Evolutionary conservation across 2,888 invertebrate species (phyloP).

Genomic region (Geotrupes spiniger): DNA sequence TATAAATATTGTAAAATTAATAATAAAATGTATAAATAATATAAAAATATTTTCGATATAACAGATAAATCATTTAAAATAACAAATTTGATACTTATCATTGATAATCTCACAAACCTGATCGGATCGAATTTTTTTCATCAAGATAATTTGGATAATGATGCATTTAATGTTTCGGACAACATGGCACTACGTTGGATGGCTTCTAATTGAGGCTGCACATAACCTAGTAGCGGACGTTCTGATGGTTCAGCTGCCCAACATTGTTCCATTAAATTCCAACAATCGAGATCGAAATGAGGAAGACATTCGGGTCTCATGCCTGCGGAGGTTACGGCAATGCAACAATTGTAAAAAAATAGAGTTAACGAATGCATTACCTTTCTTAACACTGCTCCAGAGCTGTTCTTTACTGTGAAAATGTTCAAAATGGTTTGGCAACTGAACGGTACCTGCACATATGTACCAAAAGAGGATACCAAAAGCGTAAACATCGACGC

Average conservation of each 20-base stretch:
- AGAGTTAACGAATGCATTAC: conserved; percentile 49
- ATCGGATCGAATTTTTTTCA: too few relatives aligned
- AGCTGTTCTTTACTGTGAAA: conserved; percentile 84
- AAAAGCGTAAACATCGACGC: conserved; percentile 87
- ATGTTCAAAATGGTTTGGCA: conserved; percentile 77
- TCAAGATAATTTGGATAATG: too few relatives aligned
- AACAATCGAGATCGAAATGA: conserved; percentile 74
- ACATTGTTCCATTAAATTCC: conserved; percentile 80
- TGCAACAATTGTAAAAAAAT: neutral
- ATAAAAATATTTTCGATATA: conserved; percentile 3
- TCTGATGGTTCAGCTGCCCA: conserved; percentile 74
- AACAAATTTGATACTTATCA: too few relatives aligned
- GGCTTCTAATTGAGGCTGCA: conserved; percentile 65
- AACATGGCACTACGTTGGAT: conserved; percentile 48
- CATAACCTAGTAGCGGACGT: conserved; percentile 75
- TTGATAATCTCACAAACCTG: too few relatives aligned
- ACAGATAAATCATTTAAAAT: neutral
- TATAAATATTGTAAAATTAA: conserved; percentile 3
- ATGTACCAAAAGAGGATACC: conserved; percentile 89
- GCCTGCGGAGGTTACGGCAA: conserved; percentile 53
- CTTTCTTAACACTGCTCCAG: conserved; percentile 80
- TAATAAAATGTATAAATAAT: neutral
- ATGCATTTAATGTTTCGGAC: conserved; percentile 15
- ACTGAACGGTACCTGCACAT: conserved; percentile 75
- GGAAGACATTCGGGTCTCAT: conserved; percentile 75